Evolutionary conservation across 2,888 invertebrate species (phyloP), one percentile per base, ranked within the genome.

Genomic region (Dynastes tityus): DNA sequence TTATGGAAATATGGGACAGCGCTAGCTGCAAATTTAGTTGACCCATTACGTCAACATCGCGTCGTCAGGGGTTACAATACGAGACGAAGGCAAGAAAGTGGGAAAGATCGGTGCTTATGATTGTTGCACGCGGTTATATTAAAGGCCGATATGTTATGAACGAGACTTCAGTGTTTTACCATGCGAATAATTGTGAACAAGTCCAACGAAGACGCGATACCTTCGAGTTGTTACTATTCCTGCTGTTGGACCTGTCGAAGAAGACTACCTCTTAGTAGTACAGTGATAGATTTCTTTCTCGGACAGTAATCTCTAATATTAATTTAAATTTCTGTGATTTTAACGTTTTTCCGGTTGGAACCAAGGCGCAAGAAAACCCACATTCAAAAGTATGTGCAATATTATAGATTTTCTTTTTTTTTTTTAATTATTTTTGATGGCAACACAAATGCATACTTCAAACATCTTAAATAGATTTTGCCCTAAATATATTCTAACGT

Each of bases 171-270:
- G 65, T 67, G 40, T n/a, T 45, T 67, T 67, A 67, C 40, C 67
- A 67, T 67, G 67, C 67, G n/a, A 67, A 67, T 13, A 67, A 67
- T 67, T 67, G 67, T 67, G 67, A n/a, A 67, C 67, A 67, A 67
- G 45, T 45, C 9, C 11, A 67, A 16, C 49, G 3, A 64, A 9
- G n/a, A 49, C 67, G 67, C 45, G 67, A 16, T 63, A 29, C 5
- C 63, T 63, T 27, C 63, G 6, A 55, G 55, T 5, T 55, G 6
- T 16, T 22, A 9, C 13, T 63, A 8, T 29, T 63, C 8, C 63
- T 32, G 32, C 32, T 32, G 32, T 32, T 63, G 63, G 63, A 63
- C 1, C n/a, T 29, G 29, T 29, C 29, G 4, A 22, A 63, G 63
- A 63, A 32, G 11, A 63, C 9, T 8, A 45, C 8, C 45, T 45